Base-by-base conservation (phyloP, 2,888 invertebrate genomes). In the Drosophila conformis region DNA sequence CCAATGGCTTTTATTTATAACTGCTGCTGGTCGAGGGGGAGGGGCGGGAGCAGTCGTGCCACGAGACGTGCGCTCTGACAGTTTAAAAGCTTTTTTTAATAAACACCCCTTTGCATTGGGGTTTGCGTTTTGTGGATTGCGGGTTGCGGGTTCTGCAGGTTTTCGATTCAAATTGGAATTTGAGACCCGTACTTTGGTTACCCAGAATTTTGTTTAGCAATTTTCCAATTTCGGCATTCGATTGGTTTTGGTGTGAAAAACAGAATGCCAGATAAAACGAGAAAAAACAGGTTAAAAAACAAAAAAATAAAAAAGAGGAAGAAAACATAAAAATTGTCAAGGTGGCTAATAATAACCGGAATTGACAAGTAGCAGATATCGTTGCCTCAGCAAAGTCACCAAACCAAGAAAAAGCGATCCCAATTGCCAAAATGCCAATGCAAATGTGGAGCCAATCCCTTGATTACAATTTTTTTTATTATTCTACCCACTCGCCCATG, bases 81-180 rank as follows among this genome's bases (percentile, higher is more conserved):
- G 87, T 90, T 87, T 90, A 90, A 87, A 90, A 87, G 87, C 89
- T 86, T 87, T 90, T 86, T 87, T 90, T 83, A 83, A 87, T 88
- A 89, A 70, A 82, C 82, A 72, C 76, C 72, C 76, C 56, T 48
- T 65, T 52, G 64, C 58, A 57, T 38, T 49, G n/a, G 18, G 58
- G 62, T 40, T 66, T 67, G 60, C 25, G 49, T 52, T 35, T 42
- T 46, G 63, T 42, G 49, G 31, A 31, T 31, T 2, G 31, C 31
- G 52, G n/a, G 25, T 35, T 36, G 36, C 36, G 36, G 25, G 15
- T 0, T 46, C 8, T 25, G 46, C 25, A 25, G 46, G 46, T 25
- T 8, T 46, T n/a, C 54, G 53, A 33, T 25, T 33, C 27, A 36
- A 18, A 57, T 53, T 46, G 67, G 62, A 64, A 76, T 59, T 49